Conservation (phyloP, 2,113 vertebrate genomes). For the Tychaedon coryphoeus region DNA sequence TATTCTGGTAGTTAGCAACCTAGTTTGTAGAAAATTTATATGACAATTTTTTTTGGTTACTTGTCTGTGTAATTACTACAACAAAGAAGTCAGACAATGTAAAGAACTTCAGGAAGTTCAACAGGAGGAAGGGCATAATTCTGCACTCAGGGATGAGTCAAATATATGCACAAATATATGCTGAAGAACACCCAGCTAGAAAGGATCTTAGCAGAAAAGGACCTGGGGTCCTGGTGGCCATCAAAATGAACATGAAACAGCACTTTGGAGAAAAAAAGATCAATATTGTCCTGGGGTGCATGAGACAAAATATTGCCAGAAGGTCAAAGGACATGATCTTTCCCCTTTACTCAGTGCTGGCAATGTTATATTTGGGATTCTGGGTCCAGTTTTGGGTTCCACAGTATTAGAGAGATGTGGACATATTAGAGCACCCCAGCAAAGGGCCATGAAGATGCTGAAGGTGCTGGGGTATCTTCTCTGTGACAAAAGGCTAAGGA, state of each 20-base stretch:
- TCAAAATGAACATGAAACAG: neutral
- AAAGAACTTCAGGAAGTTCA: neutral
- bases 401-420: neutral
- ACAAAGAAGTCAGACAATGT: neutral
- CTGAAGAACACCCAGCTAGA: neutral
- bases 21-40: neutral
- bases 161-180: neutral
- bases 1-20: neutral
- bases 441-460: neutral
- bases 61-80: neutral
- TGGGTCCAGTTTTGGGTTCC: neutral
- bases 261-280: neutral
- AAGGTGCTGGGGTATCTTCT: neutral
- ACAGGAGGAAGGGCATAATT: neutral
- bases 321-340: neutral
- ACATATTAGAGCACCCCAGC: no score
- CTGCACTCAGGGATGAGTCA: neutral
- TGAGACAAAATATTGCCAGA: neutral
- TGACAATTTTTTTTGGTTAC: neutral
- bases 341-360: neutral
- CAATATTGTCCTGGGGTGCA: neutral
- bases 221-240: neutral
- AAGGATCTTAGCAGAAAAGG: neutral
- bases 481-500: neutral
- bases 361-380: neutral